Base-by-base conservation (phyloP, 2,888 invertebrate genomes). In the Sabellastarte sp. region DNA sequence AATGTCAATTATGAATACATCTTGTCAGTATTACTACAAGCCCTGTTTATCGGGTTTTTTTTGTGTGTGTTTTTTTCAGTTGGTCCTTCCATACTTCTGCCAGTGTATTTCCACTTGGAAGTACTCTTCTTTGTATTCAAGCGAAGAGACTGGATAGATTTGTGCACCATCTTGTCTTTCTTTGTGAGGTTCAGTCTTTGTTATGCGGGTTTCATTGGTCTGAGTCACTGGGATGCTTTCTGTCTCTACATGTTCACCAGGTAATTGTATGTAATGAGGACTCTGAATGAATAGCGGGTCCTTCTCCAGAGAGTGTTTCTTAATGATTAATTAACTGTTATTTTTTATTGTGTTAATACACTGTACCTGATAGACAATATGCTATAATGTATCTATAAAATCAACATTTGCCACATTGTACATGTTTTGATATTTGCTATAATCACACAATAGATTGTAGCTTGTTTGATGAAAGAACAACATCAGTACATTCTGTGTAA, bases 91-190 rank as follows among this genome's bases (percentile, higher is more conserved):
- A 61, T 78, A 2, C 74, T 82, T 30, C 71, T 82, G 50, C 81
- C 82, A 1, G 63, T 80, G 2, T 82, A 81, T 63, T 82, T 82
- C 69, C 79, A 80, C 32, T 64, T 71, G 26, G 82, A 82, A 62
- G 77, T 76, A 52, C 53, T 80, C 26, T 77, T 74, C 64, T 82
- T 81, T 67, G 72, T 80, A 3, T 59, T 80, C 55, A 81, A 79
- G 66, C 68, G 82, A 59, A 64, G 73, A 63, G 79, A 78, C 58
- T 81, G 75, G 71, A 57, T 73, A 26, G 53, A 53, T 53, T 10
- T 26, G 10, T 15, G 4, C 24, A 5, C 5, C 15, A 26, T 53
- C 5, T 10, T 26, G 5, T 5, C 53, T 24, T 24, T 53, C 24
- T 53, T 53, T 26, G 28, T 26, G 10, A 10, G 53, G 5, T 53